A percentile compares a stretch with the other conserved stretches of the same genome.
Conservation (phyloP, 2,888 invertebrate species). For the Aspidiotus rigidus region DNA sequence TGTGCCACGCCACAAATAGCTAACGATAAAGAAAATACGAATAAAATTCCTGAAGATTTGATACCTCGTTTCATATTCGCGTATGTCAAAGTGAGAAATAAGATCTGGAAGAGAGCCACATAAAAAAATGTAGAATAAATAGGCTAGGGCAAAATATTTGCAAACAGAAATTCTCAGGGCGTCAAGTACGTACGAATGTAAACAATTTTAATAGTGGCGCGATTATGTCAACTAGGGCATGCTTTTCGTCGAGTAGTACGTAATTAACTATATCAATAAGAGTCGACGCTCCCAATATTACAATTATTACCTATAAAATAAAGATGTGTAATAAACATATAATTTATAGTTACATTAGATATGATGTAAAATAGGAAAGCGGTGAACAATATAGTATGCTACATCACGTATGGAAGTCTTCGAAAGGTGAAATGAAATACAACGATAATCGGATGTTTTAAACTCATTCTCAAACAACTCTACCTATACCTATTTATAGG, state of each 20-base stretch:
- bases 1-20: constrained; percentile 63
- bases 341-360: too few relatives aligned
- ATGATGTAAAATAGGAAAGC: too few relatives aligned
- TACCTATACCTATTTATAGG: too few relatives aligned
- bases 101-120: constrained; percentile 12
- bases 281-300: constrained; percentile 56
- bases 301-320: constrained; percentile 46
- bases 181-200: constrained; percentile 64
- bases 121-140: too few relatives aligned
- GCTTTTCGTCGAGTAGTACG: background rate
- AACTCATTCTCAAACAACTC: too few relatives aligned
- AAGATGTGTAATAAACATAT: background rate
- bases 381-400: too few relatives aligned
- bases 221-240: constrained; percentile 58
- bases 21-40: constrained; percentile 80
- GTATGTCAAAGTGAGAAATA: constrained; percentile 25
- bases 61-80: constrained; percentile 58
- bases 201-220: constrained; percentile 67
- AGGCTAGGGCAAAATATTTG: too few relatives aligned
- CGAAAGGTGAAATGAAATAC: too few relatives aligned
- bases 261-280: constrained; percentile 54
- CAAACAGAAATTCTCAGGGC: too few relatives aligned
- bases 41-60: constrained; percentile 79
- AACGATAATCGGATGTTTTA: too few relatives aligned
- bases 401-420: too few relatives aligned